These are phyloP conservation scores for Synanthedon andrenaeformis DNA, from an alignment of 2,888 invertebrate genomes.

Conservation along the genomic window DNA sequence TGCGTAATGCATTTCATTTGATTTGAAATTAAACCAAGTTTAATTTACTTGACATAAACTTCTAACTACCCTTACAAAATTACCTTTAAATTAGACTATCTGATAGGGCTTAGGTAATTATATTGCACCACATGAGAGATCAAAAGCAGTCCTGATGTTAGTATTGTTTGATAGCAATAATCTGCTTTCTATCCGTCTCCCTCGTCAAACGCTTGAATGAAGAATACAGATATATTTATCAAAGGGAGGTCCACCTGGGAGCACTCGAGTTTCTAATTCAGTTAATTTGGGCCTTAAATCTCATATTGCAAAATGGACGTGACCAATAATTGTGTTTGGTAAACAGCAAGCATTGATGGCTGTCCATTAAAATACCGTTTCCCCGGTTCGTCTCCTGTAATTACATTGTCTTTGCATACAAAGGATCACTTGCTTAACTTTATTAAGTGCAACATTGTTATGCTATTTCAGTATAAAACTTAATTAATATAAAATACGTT, in stretches of 20 bases:
- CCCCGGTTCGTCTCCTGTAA: not conserved
- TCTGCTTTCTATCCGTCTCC: not conserved
- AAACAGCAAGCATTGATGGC: conserved; percentile 37
- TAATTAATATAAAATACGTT: too few species aligned
- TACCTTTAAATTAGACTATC: conserved; percentile 1
- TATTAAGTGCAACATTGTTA: not conserved
- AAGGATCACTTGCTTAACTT: not conserved
- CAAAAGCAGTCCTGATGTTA: not conserved
- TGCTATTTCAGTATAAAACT: too few species aligned
- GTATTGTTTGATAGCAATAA: not conserved
- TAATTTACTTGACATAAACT: not conserved
- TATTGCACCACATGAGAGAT: not conserved
- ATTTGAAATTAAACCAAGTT: conserved; percentile 4
- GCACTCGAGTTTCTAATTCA: conserved; percentile 53
- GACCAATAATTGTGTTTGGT: conserved; percentile 60
- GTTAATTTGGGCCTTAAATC: conserved; percentile 65
- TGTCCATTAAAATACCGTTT: conserved; percentile 30
- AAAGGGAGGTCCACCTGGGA: conserved; percentile 25
- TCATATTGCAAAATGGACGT: conserved; percentile 64
- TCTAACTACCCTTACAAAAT: not conserved
- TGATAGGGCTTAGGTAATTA: not conserved
- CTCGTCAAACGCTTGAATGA: not conserved
- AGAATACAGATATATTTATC: not conserved
- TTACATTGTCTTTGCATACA: not conserved
- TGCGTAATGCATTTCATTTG: too few species aligned